Evolutionary conservation across 2,797 vertebrate species (phyloP), one percentile per base, ranked within the genome.

Genomic region (Erpetoichthys calabaricus): DNA sequence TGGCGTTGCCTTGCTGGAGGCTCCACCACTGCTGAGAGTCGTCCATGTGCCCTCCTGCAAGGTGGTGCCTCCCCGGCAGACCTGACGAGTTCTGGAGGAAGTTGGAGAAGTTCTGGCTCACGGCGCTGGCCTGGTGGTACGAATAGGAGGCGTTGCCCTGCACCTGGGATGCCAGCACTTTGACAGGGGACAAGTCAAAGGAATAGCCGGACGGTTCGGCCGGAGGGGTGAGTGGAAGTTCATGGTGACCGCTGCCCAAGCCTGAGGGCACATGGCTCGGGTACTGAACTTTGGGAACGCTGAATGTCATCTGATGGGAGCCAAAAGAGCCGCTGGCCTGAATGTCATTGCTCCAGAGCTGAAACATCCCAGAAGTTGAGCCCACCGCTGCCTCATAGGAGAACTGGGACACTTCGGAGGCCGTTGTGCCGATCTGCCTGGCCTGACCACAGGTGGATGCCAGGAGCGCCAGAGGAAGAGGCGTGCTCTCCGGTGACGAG

Each of bases 1-100:
- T 60, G 51, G 73, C 59, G 44, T 80, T 84, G 62, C 76, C 74
- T 60, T 88, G 88, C 45, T 88, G 86, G 42, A 90, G 75, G 68
- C 86, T 90, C 89, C 89, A 91, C 89, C 89, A 91, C 46, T 89
- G 86, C 62, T 88, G 85, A 42, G 80, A 71, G 0, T 90, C 88
- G 8, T 89, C 88, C 57, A 79, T 64, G 1, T 80, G 82, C 8
- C 79, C 75, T 41, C 75, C 76, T 3, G 83, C 51, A 8, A 86
- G 72, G 65, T 86, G 79, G 50, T 86, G 79, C 67, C 86, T 78
- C 42, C 60, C 56, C 7, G 62, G 56, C 54, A 66, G 44, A 51
- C 70, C 66, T 1, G 85, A 76, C 57, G 86, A 76, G 66, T 79
- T 83, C 65, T 85, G 86, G 53, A 90, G 79, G 63, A 90, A 88